Evolutionary conservation across 2,113 vertebrate genomes (phyloP), one percentile per base, ranked within the genome.

Genomic region (Anguilla japonica): DNA sequence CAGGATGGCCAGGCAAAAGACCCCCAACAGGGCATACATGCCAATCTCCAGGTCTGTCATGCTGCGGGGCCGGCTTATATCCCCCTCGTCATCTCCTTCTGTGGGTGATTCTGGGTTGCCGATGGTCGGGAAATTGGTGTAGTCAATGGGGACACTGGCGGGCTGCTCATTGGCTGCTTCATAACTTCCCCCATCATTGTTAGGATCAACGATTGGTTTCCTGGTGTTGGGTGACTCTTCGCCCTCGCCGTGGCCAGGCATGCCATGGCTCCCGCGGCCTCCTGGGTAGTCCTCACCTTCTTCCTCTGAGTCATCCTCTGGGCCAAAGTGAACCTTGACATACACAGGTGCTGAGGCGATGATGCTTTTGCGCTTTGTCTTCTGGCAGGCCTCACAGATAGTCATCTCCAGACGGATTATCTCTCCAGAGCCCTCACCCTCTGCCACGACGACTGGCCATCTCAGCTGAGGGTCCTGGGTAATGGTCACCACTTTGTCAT

Each of bases 1-100:
- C 50, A 99, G 92, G 90, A 99, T 99, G 94, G 98, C 98, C 34
- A 99, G 93, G 89, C 98, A 99, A 94, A 99, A 99, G 92, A 99
- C 98, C 0, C 98, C 98, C 57, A 99, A 95, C 0, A 99, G 95
- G 0, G 98, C 98, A 0, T 99, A 99, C 98, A 99, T 99, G 93
- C 98, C 98, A 0, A 99, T 99, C 92, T 99, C 98, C 85, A 99
- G 95, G 95, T 99, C 98, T 0, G 98, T 99, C 94, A 99, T 96
- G 84, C 96, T 98, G 15, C 97, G 96, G 0, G 96, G 95, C 43
- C 97, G 95, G 86, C 97, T 97, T 41, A 97, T 95, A 0, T 93
- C 94, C 9, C 95, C 91, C 40, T 88, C 91, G 8, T 90, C 89
- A 39, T 91, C 92, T 2, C 94, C 94, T 22, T 94, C 94, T 0